A percentile compares a stretch with the other conserved stretches of the same genome.
These are phyloP conservation scores for Pholis gunnellus DNA, from an alignment of 2,113 vertebrate species.

Conservation along the genomic window DNA sequence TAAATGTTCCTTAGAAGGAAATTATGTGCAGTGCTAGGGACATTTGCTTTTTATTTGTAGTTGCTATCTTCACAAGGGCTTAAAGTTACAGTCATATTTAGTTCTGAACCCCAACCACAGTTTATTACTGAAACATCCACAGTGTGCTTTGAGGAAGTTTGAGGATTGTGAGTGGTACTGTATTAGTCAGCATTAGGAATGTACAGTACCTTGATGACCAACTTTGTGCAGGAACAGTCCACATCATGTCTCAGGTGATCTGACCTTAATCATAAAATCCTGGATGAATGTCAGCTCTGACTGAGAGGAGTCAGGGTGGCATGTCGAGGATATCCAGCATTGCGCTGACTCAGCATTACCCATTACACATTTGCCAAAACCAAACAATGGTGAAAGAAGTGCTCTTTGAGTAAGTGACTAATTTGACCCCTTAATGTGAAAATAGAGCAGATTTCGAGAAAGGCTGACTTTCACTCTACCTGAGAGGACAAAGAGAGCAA, in stretches of 20 bases:
- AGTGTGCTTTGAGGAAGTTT: background rate
- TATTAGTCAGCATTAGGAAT: background rate
- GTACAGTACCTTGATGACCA: background rate
- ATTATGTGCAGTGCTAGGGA: background rate
- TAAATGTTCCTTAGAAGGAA: background rate
- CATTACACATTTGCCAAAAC: conserved; percentile 26
- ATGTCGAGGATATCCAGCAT: background rate
- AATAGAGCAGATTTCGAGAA: background rate
- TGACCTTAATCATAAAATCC: conserved; percentile 10
- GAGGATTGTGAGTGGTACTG: background rate
- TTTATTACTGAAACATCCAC: background rate
- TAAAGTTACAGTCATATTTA: background rate
- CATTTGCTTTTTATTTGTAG: background rate
- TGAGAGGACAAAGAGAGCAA: conserved; percentile 52
- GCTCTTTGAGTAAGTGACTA: conserved; percentile 24
- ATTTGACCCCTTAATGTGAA: conserved; percentile 5
- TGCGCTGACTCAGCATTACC: conserved; percentile 2
- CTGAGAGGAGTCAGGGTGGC: background rate
- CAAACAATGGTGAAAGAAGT: conserved; percentile 46
- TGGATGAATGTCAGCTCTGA: background rate
- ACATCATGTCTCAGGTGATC: conserved; percentile 4
- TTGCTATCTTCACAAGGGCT: background rate
- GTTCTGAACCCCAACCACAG: background rate
- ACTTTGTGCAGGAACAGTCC: background rate
- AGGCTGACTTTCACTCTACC: conserved; percentile 25